A percentile compares a stretch with the other conserved stretches of the same genome.
phyloP scores from a whole-genome alignment of 92 coral and sea anemone genomes.

The Scolanthus callimorphus region DNA sequence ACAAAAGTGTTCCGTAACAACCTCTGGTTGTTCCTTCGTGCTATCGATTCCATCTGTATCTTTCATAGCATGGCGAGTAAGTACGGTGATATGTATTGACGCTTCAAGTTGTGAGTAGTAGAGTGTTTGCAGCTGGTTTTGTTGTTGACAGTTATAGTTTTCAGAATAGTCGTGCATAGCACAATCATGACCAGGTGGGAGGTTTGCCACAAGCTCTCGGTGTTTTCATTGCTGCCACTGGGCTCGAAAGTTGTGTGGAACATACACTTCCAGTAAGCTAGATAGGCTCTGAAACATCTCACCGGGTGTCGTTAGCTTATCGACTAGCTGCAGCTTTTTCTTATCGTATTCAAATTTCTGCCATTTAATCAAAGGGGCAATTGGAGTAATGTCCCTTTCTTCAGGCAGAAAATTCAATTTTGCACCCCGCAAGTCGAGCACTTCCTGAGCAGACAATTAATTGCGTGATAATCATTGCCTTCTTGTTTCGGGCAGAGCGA shows the following conservation, averaged over 20 bases:
- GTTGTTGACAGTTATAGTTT: slow-evolving; percentile 22
- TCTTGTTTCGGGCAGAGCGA: slow-evolving; percentile 8
- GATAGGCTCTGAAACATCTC: no score
- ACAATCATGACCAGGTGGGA: slow-evolving; percentile 8
- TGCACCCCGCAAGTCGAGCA: slow-evolving; percentile 6
- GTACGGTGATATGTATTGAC: slow-evolving; percentile 42
- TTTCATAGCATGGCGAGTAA: slow-evolving; percentile 30
- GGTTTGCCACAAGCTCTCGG: slow-evolving; percentile 6
- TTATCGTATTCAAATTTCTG: no score
- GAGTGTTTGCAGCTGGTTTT: slow-evolving; percentile 29
- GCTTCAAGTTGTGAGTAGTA: slow-evolving; percentile 32
- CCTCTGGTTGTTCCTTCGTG: no score
- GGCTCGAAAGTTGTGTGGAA: no score
- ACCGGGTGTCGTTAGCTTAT: no score
- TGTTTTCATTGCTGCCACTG: slow-evolving; percentile 7
- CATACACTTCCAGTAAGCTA: no score
- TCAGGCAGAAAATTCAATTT: neutral
- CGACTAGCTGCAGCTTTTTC: no score
- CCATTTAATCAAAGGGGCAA: no score
- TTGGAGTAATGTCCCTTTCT: no score
- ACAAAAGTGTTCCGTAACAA: no score
- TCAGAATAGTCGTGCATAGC: slow-evolving; percentile 33
- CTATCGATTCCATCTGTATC: slow-evolving; percentile 21
- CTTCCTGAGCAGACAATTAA: slow-evolving; percentile 1
- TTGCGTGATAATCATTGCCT: neutral